A percentile compares a stretch with the other conserved stretches of the same genome.
phyloP scores from a whole-genome alignment of 2,113 vertebrate species.

The Microcebus jonahi region DNA sequence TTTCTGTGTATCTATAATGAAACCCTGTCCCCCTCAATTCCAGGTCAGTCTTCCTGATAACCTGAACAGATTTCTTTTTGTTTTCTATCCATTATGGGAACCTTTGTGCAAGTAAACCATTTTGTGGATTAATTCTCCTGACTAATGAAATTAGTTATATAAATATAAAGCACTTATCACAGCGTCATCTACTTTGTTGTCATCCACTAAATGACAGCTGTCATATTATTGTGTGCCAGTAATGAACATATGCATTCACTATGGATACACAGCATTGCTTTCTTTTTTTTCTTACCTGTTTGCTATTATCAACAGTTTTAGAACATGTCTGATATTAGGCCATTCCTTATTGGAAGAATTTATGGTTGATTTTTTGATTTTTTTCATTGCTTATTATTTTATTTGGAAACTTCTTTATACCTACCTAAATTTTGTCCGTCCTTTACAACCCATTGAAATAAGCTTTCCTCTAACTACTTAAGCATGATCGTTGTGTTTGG shows the following conservation, averaged over 20 bases:
- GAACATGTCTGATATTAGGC: neutral
- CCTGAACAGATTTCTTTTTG: neutral
- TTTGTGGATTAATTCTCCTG: neutral
- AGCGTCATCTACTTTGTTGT: neutral
- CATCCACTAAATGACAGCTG: neutral
- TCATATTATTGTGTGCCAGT: neutral
- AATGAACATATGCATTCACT: neutral
- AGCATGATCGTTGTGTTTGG: neutral
- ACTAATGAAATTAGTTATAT: neutral
- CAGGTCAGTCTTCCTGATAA: neutral
- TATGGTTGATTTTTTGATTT: neutral
- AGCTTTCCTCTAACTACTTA: neutral
- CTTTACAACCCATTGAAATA: neutral
- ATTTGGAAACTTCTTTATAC: constrained; percentile 13
- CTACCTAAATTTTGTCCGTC: neutral
- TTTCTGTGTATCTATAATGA: neutral
- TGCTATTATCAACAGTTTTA: neutral
- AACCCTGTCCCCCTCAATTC: neutral
- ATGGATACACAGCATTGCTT: neutral
- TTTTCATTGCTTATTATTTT: constrained; percentile 36
- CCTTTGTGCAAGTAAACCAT: neutral
- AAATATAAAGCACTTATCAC: neutral
- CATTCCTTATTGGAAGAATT: neutral
- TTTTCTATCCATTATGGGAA: neutral
- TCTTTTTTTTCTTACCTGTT: neutral